These are phyloP conservation scores for Oplegnathus fasciatus DNA, from an alignment of 2,113 vertebrate species.

Conservation along the genomic window DNA sequence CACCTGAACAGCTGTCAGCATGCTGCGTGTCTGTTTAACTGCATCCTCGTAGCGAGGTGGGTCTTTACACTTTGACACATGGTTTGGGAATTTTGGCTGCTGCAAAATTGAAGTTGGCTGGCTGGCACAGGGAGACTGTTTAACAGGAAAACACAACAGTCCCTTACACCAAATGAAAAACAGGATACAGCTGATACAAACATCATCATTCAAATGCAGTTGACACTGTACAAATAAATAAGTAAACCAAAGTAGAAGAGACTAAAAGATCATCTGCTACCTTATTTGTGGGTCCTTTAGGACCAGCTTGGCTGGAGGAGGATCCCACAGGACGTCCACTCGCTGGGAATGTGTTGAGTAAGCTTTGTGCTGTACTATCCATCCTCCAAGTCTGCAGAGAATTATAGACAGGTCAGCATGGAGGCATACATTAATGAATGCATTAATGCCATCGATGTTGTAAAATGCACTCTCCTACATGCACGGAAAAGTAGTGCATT, in stretches of 20 bases:
- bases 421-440: slow-evolving; percentile 5
- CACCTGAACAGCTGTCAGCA: slow-evolving; percentile 88
- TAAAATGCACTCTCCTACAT: slow-evolving; percentile 4
- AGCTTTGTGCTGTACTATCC: slow-evolving; percentile 83
- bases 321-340: slow-evolving; percentile 75
- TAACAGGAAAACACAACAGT: slow-evolving; percentile 13
- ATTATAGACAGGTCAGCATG: slow-evolving; percentile 46
- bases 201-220: background rate
- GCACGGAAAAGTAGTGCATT: background rate
- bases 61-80: slow-evolving; percentile 89
- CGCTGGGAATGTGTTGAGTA: slow-evolving; percentile 83
- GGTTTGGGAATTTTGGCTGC: slow-evolving; percentile 83
- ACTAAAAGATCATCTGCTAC: slow-evolving; percentile 75
- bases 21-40: slow-evolving; percentile 92
- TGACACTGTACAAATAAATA: background rate
- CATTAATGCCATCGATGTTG: slow-evolving; percentile 8
- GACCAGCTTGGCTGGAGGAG: slow-evolving; percentile 75
- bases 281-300: slow-evolving; percentile 87
- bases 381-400: slow-evolving; percentile 86
- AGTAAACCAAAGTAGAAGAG: background rate
- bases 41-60: slow-evolving; percentile 97
- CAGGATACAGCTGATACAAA: slow-evolving; percentile 12
- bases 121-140: slow-evolving; percentile 82
- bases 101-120: slow-evolving; percentile 80
- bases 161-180: background rate